These are phyloP conservation scores for Drosophila persimilis DNA, from an alignment of 1,140 invertebrate genomes.

Conservation along the genomic window DNA sequence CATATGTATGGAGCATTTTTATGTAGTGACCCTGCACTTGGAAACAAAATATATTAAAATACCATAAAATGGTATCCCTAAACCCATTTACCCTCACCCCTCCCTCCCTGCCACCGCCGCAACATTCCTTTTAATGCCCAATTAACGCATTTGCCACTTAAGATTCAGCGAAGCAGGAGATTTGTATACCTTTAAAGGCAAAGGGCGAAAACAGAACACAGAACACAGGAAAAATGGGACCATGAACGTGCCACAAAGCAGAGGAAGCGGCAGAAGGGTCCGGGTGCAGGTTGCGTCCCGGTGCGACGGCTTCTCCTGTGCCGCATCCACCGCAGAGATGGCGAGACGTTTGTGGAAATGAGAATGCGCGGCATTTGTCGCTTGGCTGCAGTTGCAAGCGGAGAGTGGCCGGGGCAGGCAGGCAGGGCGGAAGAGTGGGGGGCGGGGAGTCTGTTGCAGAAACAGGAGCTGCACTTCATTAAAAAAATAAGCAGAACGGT, in stretches of 20 bases:
- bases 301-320: too few species aligned
- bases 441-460: not conserved
- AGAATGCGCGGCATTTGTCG: constrained; percentile 58
- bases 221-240: constrained; percentile 29
- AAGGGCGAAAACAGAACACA: constrained; percentile 48
- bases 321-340: constrained; percentile 9
- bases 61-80: not conserved
- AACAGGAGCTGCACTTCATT: constrained; percentile 69
- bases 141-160: constrained; percentile 78
- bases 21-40: too few species aligned
- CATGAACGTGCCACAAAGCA: constrained; percentile 73
- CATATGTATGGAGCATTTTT: too few species aligned
- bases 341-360: constrained; percentile 29
- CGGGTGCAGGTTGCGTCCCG: constrained; percentile 10
- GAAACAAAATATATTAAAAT: not conserved
- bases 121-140: constrained; percentile 70
- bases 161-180: constrained; percentile 59
- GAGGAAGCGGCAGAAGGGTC: constrained; percentile 43
- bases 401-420: not conserved
- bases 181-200: constrained; percentile 58
- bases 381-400: constrained; percentile 58
- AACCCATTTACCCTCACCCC: constrained; percentile 2
- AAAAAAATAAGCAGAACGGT: constrained; percentile 31
- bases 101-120: not conserved
- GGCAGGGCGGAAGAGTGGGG: too few species aligned